Conservation (phyloP, 2,797 vertebrate genomes). For the Cuculus canorus region DNA sequence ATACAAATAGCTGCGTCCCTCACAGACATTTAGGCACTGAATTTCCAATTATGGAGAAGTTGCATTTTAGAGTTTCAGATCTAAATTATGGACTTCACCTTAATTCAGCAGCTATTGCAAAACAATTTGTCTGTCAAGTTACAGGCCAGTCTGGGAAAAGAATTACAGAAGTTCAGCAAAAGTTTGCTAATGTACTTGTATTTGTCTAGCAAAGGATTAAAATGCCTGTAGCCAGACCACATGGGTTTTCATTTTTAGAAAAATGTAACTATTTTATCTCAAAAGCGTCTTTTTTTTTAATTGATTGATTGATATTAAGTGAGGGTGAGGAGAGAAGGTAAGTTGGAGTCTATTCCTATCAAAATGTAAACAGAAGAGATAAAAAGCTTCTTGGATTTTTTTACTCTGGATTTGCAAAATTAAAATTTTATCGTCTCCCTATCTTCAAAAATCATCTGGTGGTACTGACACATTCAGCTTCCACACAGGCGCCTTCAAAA, state of each 20-base stretch:
- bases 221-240: background rate
- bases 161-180: background rate
- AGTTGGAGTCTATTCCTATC: background rate
- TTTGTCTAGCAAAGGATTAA: background rate
- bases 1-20: constrained; percentile 20
- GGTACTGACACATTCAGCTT: background rate
- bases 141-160: background rate
- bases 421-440: background rate
- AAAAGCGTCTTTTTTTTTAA: background rate
- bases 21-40: constrained; percentile 14
- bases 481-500: background rate
- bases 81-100: constrained; percentile 13
- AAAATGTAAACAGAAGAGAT: background rate
- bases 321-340: background rate
- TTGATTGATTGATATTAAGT: background rate
- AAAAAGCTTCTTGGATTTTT: background rate
- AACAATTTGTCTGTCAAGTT: background rate
- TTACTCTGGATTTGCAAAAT: background rate
- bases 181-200: background rate
- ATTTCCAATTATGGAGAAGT: constrained; percentile 61
- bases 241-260: background rate
- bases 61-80: background rate
- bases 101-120: background rate
- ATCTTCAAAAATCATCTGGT: background rate
- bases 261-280: background rate